phyloP scores from a whole-genome alignment of 2,113 vertebrate species.

The Misgurnus mizolepis region DNA sequence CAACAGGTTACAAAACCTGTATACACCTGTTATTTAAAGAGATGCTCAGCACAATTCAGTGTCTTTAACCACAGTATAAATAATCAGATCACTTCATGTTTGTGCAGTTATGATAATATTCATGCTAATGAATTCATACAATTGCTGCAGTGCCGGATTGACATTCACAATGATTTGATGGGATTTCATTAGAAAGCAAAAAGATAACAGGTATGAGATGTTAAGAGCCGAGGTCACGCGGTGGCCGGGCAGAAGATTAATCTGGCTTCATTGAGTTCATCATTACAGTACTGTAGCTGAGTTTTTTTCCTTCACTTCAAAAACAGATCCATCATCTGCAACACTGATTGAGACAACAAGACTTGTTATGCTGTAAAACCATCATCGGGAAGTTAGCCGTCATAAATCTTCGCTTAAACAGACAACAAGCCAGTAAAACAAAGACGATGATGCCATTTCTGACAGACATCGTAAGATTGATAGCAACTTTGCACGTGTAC shows the following conservation, averaged over 20 bases:
- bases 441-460: background rate
- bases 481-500: slow-evolving; percentile 5
- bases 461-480: background rate
- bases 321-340: slow-evolving; percentile 50
- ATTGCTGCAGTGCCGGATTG: slow-evolving; percentile 7
- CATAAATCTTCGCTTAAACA: slow-evolving; percentile 51
- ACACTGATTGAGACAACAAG: slow-evolving; percentile 53
- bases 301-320: background rate
- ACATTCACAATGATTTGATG: slow-evolving; percentile 34
- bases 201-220: slow-evolving; percentile 13
- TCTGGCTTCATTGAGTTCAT: slow-evolving; percentile 45
- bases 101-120: slow-evolving; percentile 29
- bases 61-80: background rate
- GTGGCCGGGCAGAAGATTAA: slow-evolving; percentile 48
- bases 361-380: slow-evolving; percentile 52
- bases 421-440: slow-evolving; percentile 21
- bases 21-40: background rate
- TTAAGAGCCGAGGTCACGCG: background rate
- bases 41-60: no score
- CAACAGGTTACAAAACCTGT: slow-evolving; percentile 28
- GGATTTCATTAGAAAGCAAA: slow-evolving; percentile 31
- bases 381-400: slow-evolving; percentile 42
- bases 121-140: slow-evolving; percentile 26
- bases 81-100: slow-evolving; percentile 19
- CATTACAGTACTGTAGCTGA: slow-evolving; percentile 38